These are phyloP conservation scores for Pseudomyrmex pallidus DNA, from an alignment of 1,140 invertebrate genomes.

Conservation along the genomic window DNA sequence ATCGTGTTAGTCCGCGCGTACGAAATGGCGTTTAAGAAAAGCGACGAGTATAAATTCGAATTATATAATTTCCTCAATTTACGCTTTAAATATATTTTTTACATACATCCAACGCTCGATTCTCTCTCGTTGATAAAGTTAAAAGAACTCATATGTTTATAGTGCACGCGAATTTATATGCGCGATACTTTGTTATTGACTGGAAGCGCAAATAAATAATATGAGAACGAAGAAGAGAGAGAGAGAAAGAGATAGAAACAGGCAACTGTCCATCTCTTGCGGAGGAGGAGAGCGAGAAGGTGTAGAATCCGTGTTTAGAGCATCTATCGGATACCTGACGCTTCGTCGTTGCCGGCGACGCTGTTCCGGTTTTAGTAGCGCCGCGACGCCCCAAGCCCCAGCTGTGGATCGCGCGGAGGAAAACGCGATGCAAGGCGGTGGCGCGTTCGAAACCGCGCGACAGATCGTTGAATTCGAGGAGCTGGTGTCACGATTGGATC, in stretches of 20 bases:
- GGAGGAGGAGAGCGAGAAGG: constrained; percentile 28
- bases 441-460: constrained; percentile 75
- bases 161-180: too few relatives aligned
- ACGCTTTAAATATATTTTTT: too few relatives aligned
- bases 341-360: constrained; percentile 26
- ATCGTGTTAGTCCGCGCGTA: too few relatives aligned
- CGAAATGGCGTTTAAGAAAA: too few relatives aligned
- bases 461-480: constrained; percentile 84
- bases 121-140: too few relatives aligned
- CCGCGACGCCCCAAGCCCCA: constrained; percentile 76
- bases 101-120: too few relatives aligned
- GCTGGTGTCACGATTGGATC: constrained; percentile 80
- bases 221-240: constrained; percentile 3
- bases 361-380: constrained; percentile 79
- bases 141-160: too few relatives aligned
- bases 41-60: too few relatives aligned
- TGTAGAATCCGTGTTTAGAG: constrained; percentile 62
- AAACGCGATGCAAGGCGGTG: constrained; percentile 70
- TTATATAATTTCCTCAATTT: too few relatives aligned
- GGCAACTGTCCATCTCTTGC: constrained; percentile 19
- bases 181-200: background rate
- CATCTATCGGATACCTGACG: constrained; percentile 31
- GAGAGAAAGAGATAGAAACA: background rate
- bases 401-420: constrained; percentile 59
- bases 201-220: constrained; percentile 39